Conservation (phyloP, 1,140 invertebrate species). For the Hirudo medicinalis region DNA sequence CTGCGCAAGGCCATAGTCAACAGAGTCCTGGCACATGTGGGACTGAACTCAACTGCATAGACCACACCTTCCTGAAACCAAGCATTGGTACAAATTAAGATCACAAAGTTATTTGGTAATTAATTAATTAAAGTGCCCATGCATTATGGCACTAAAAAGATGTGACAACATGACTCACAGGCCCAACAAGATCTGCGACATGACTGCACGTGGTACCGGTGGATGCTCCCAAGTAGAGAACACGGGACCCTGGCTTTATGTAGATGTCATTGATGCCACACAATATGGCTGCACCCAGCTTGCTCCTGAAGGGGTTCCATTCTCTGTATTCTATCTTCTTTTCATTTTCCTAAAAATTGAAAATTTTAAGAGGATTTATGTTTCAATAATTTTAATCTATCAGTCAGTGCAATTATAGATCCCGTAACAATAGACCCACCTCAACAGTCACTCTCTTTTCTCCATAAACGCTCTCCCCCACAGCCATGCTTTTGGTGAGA, state of each 20-base stretch:
- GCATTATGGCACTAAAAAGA: not conserved
- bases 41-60: constrained; percentile 97
- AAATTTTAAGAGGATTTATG: too few species aligned
- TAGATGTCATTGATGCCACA: constrained; percentile 93
- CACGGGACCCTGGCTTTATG: constrained; percentile 86
- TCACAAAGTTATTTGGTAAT: too few species aligned
- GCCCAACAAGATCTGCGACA: constrained; percentile 93
- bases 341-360: constrained; percentile 43
- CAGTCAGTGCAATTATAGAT: too few species aligned
- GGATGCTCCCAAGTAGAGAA: constrained; percentile 91
- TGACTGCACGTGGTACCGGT: constrained; percentile 98
- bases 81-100: too few species aligned
- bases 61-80: constrained; percentile 73
- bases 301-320: constrained; percentile 99
- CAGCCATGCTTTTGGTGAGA: constrained; percentile 83
- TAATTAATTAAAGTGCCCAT: too few species aligned
- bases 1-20: constrained; percentile 95
- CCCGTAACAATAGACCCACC: constrained; percentile 45
- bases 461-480: constrained; percentile 92
- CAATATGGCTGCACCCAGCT: constrained; percentile 92
- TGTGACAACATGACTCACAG: constrained; percentile 50
- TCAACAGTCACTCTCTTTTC: constrained; percentile 94
- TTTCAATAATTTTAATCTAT: too few species aligned
- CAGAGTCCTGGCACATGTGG: constrained; percentile 84
- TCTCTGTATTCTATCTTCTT: constrained; percentile 94